Base-by-base conservation (phyloP, 2,113 vertebrate species). In the Eulacestoma nigropectus region DNA sequence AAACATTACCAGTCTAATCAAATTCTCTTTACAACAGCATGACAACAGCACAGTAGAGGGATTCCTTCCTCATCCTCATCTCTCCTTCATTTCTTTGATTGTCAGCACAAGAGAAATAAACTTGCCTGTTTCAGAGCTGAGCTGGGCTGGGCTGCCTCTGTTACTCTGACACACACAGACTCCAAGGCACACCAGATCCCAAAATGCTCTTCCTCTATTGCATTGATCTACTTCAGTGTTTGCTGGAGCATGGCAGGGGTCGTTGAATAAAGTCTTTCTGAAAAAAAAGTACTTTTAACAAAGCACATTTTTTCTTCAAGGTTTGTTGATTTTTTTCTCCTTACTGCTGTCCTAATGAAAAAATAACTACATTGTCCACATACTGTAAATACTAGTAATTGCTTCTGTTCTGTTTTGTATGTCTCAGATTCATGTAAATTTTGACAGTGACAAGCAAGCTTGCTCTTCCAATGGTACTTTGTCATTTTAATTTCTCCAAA, bases 401-500 rank as follows among this genome's bases (percentile, higher is more conserved):
- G 46, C 50, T 96, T 94, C 90, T 47, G 19, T 73, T 92, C 70
- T 88, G 69, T 65, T 94, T 89, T 73, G 44, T 42, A 90, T 20
- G 14, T 60, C 84, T 95, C 68, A 85, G 57, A 77, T 94, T 84
- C 81, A 76, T 70, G 68, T 77, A 89, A 89, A 91, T 95, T 92
- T 95, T 55, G 83, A 90, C 29, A 56, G 30, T 47, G 83, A 89
- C 62, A 96, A 91, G 78, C 56, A 97, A 79, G 50, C 62, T 84
- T 80, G 80, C 64, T 89, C 76, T 96, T 88, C 81, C 93, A 96
- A 44, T 78, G 70, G 49, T 87, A 96, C 89, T 98, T 97, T 95
- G 94, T 95, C 85, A 94, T 92, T 97, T 98, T 90, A 94, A 97
- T 97, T 97, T 98, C 88, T 95, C 93, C 52, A 84, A 90, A 96